Conservation (phyloP, 2,113 vertebrate species). For the Zingel zingel region DNA sequence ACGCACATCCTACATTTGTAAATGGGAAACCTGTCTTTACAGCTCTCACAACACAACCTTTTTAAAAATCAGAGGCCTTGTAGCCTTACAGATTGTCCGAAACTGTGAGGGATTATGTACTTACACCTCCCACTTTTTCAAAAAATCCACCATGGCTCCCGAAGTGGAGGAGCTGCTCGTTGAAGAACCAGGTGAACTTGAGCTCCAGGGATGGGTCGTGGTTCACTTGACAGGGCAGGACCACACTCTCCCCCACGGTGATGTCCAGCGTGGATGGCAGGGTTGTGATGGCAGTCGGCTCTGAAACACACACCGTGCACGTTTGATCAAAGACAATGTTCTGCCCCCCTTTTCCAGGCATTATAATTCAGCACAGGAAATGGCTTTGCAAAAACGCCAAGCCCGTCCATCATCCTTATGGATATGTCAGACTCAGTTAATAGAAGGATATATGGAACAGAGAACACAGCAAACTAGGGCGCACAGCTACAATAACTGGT, state of each 20-base stretch:
- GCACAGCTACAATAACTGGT: constrained; percentile 73
- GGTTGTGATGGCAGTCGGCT: constrained; percentile 93
- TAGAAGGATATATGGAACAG: constrained; percentile 66
- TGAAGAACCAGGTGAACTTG: constrained; percentile 96
- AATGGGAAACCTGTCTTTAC: background rate
- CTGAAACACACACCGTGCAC: constrained; percentile 78
- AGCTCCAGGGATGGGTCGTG: constrained; percentile 94
- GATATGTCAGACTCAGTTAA: constrained; percentile 72
- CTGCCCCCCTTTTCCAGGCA: constrained; percentile 2
- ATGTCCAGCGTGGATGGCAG: constrained; percentile 93
- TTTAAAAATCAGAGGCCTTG: constrained; percentile 27
- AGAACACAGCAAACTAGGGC: constrained; percentile 62
- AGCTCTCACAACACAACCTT: constrained; percentile 26
- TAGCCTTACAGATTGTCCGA: background rate
- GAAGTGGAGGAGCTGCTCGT: constrained; percentile 95
- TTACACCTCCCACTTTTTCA: constrained; percentile 97
- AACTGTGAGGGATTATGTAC: constrained; percentile 64
- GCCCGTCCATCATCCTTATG: constrained; percentile 76
- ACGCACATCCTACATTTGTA: background rate
- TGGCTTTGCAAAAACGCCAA: constrained; percentile 54
- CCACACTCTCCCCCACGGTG: constrained; percentile 96
- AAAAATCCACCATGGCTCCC: constrained; percentile 95
- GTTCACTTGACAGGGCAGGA: constrained; percentile 95
- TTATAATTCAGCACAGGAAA: constrained; percentile 60
- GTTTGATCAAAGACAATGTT: constrained; percentile 31